Evolutionary conservation across 2,113 vertebrate species (phyloP).

Genomic region (Malurus melanocephalus): DNA sequence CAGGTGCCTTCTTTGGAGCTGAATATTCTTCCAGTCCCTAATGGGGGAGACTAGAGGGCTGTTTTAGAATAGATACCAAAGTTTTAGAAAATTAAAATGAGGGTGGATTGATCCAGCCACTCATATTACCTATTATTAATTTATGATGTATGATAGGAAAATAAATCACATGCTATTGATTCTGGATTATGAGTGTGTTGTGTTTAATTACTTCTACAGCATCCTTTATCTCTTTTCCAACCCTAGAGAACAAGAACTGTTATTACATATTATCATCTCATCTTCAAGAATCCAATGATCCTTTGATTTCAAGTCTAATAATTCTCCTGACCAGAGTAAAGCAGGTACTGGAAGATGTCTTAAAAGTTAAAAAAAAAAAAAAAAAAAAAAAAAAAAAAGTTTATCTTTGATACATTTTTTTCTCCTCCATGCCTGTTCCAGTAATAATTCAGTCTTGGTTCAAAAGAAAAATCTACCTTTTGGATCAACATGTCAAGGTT

Average conservation of each 20-base stretch:
- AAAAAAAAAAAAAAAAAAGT: no score
- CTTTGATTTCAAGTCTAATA: not conserved
- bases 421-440: not conserved
- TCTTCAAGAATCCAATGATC: not conserved
- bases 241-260: not conserved
- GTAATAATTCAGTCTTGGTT: not conserved
- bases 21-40: not conserved
- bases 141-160: conserved; percentile 19
- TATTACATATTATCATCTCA: not conserved
- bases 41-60: not conserved
- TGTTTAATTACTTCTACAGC: conserved; percentile 22
- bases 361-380: not conserved
- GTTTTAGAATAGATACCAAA: not conserved
- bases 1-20: not conserved
- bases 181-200: not conserved
- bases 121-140: conserved; percentile 2
- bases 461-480: not conserved
- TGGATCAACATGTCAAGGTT: not conserved
- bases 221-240: not conserved
- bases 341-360: not conserved
- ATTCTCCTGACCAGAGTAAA: not conserved
- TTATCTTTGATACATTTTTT: not conserved
- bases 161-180: conserved; percentile 35
- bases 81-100: not conserved
- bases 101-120: not conserved